phyloP scores from a whole-genome alignment of 2,113 vertebrate species.

The Lota lota region DNA sequence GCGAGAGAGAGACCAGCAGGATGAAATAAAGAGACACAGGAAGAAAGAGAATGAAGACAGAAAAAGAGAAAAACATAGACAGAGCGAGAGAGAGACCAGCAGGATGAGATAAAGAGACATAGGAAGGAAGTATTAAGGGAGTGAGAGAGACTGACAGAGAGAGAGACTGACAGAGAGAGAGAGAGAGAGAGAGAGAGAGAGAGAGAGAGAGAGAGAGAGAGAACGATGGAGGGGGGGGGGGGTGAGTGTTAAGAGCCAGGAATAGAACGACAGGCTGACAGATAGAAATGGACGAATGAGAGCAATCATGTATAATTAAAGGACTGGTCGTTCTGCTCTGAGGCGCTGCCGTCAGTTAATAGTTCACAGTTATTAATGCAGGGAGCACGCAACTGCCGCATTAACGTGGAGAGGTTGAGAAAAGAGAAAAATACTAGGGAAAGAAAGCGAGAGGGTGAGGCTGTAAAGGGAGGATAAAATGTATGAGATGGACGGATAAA shows the following conservation, averaged over 20 bases:
- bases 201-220: not conserved
- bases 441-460: conserved; percentile 10
- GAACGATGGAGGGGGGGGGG: not conserved
- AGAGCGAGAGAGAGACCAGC: too few relatives aligned
- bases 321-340: conserved; percentile 45
- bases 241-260: not conserved
- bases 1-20: too few relatives aligned
- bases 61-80: not conserved
- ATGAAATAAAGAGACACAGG: not conserved
- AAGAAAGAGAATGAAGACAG: not conserved
- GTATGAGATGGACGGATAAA: conserved; percentile 35
- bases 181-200: not conserved
- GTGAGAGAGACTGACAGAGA: too few relatives aligned
- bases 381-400: conserved; percentile 8
- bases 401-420: conserved; percentile 26
- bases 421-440: conserved; percentile 14
- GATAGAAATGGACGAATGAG: conserved; percentile 33
- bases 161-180: not conserved
- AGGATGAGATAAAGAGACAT: too few relatives aligned
- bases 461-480: conserved; percentile 17
- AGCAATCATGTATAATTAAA: conserved; percentile 53
- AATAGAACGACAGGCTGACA: not conserved
- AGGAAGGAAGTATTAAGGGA: too few relatives aligned
- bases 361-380: conserved; percentile 55
- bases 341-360: conserved; percentile 50